These are phyloP conservation scores for Drosophila niveifrons DNA, from an alignment of 2,888 invertebrate species.

Conservation along the genomic window DNA sequence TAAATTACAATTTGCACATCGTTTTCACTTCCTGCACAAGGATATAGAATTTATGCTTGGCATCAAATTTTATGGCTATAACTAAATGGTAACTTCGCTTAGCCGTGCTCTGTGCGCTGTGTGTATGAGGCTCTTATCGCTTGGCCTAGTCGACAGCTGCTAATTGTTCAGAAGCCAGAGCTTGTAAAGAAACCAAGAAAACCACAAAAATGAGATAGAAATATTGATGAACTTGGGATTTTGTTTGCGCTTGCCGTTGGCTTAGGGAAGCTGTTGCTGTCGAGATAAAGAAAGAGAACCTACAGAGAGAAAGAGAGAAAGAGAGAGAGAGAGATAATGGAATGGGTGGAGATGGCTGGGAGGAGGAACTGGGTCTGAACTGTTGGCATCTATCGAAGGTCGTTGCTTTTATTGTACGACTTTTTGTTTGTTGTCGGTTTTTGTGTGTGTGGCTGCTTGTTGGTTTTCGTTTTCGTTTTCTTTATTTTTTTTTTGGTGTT, in stretches of 20 bases:
- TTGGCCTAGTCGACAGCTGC: conserved; percentile 21
- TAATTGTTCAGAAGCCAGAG: conserved; percentile 39
- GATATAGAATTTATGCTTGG: neutral
- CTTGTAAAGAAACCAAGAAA: conserved; percentile 31
- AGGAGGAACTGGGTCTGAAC: conserved; percentile 11
- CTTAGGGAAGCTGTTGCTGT: neutral
- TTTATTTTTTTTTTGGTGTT: neutral
- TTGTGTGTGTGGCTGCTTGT: conserved; percentile 13
- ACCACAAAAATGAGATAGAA: conserved; percentile 43
- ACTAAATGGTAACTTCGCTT: neutral
- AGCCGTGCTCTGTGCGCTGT: neutral
- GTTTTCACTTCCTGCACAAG: neutral
- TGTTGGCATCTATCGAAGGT: conserved; percentile 57
- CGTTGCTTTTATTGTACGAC: conserved; percentile 59
- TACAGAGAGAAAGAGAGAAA: neutral
- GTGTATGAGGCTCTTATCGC: conserved; percentile 37
- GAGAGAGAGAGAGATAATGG: conserved; percentile 1
- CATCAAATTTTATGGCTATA: neutral
- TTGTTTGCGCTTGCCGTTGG: conserved; percentile 32
- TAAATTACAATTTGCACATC: conserved; percentile 1
- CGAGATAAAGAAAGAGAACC: neutral
- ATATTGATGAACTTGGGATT: conserved; percentile 55
- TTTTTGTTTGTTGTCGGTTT: conserved; percentile 34
- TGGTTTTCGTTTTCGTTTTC: neutral
- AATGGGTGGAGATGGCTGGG: conserved; percentile 16